These are phyloP conservation scores for Tragelaphus imberbis DNA, from an alignment of 2,113 vertebrate genomes.

Conservation along the genomic window DNA sequence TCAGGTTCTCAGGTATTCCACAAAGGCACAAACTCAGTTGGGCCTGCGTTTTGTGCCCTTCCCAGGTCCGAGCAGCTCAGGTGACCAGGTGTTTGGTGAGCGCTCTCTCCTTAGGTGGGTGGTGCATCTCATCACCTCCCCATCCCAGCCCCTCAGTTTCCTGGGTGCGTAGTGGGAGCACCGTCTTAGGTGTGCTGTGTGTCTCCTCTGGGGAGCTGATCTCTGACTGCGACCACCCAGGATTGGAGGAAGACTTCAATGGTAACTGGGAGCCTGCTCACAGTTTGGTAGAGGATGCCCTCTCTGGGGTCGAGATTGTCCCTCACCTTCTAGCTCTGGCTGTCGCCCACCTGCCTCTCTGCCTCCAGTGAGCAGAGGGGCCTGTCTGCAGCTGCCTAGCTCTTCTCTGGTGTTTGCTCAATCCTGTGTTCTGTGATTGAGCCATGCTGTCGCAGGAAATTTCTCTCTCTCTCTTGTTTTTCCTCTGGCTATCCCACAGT, in stretches of 20 bases:
- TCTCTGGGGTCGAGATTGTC: background rate
- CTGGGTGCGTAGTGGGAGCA: accelerated
- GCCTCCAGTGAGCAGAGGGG: background rate
- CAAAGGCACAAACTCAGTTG: background rate
- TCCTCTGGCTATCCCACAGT: background rate
- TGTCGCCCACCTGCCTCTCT: accelerated
- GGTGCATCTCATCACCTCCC: accelerated
- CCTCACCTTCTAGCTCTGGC: background rate
- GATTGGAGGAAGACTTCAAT: background rate
- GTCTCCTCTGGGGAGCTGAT: background rate
- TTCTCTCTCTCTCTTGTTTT: background rate
- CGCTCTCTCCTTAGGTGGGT: background rate
- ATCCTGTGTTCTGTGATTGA: background rate
- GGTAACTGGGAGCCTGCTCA: background rate
- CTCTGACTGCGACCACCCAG: background rate
- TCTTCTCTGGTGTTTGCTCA: background rate
- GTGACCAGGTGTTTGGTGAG: background rate
- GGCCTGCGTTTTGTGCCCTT: background rate
- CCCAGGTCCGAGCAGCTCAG: accelerated
- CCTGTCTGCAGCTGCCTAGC: accelerated
- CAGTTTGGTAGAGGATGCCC: background rate
- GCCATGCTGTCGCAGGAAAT: background rate
- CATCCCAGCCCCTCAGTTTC: accelerated
- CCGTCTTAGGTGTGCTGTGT: accelerated
- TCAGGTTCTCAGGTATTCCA: background rate